phyloP scores from a whole-genome alignment of 2,888 invertebrate genomes.

The Meloe dianella region DNA sequence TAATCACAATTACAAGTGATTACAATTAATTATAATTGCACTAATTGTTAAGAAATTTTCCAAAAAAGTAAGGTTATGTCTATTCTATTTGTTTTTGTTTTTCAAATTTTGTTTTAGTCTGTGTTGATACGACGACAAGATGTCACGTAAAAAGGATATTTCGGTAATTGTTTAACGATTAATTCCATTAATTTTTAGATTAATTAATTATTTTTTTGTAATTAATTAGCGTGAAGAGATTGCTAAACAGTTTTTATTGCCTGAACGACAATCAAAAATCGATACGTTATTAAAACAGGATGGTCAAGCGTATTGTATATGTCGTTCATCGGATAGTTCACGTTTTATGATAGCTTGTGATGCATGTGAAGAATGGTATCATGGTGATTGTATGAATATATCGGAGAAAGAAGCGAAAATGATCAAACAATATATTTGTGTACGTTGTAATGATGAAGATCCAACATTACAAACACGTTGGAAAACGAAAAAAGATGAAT shows the following conservation, averaged over 20 bases:
- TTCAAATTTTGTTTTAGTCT: constrained; percentile 19
- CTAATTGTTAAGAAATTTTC: too few relatives aligned
- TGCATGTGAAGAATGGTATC: constrained; percentile 98
- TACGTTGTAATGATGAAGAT: constrained; percentile 83
- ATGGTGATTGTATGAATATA: constrained; percentile 96
- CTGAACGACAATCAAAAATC: constrained; percentile 89
- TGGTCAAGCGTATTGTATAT: constrained; percentile 93
- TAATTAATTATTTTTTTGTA: constrained; percentile 36
- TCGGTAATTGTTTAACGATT: constrained; percentile 39
- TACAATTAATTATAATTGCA: too few relatives aligned
- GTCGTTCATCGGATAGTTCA: constrained; percentile 90
- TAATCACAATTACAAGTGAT: too few relatives aligned
- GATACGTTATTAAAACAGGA: constrained; percentile 86
- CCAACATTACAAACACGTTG: constrained; percentile 71
- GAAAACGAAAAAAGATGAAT: constrained; percentile 54
- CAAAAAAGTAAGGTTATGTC: constrained; percentile 3
- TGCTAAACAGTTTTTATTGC: constrained; percentile 85
- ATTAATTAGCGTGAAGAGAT: constrained; percentile 91
- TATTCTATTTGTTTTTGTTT: too few relatives aligned
- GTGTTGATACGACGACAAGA: constrained; percentile 29
- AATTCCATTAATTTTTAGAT: constrained; percentile 19
- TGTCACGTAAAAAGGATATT: constrained; percentile 48
- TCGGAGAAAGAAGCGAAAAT: constrained; percentile 91
- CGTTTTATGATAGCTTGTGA: constrained; percentile 99
- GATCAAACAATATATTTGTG: constrained; percentile 93